phyloP scores from a whole-genome alignment of 2,797 vertebrate genomes.

The Limosa lapponica region DNA sequence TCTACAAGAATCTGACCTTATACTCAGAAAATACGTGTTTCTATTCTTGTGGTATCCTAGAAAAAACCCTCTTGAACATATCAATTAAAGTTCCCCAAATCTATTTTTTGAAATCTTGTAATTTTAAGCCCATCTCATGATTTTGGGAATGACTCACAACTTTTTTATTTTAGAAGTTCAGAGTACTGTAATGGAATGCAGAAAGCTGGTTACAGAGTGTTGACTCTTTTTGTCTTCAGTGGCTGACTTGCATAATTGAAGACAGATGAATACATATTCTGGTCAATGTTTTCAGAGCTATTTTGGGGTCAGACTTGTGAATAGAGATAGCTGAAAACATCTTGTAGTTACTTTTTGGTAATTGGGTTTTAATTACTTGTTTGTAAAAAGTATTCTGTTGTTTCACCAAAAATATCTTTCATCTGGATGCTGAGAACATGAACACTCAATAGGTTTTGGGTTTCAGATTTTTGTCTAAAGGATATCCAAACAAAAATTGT shows the following conservation, averaged over 20 bases:
- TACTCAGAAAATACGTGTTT: not conserved
- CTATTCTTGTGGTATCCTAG: not conserved
- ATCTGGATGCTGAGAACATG: not conserved
- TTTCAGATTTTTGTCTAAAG: not conserved
- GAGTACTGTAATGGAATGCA: constrained; percentile 45
- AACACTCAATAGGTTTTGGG: not conserved
- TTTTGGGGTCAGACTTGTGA: constrained; percentile 46
- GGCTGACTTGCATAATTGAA: constrained; percentile 55
- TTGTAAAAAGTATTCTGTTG: not conserved
- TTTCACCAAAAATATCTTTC: constrained; percentile 5
- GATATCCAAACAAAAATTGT: not conserved
- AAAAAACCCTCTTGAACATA: not conserved
- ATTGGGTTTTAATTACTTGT: constrained; percentile 33
- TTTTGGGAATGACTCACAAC: constrained; percentile 16
- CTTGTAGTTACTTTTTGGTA: constrained; percentile 40
- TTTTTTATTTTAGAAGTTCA: constrained; percentile 34
- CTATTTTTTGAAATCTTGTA: not conserved
- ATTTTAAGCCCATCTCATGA: constrained; percentile 18
- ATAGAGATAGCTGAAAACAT: constrained; percentile 44
- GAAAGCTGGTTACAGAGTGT: constrained; percentile 42
- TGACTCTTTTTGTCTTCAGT: constrained; percentile 45
- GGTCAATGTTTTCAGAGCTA: constrained; percentile 28
- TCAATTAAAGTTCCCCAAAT: not conserved
- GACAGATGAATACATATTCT: constrained; percentile 45
- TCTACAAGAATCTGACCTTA: not conserved